Evolutionary conservation across 2,888 invertebrate species (phyloP).

Genomic region (Zonitis immaculata): DNA sequence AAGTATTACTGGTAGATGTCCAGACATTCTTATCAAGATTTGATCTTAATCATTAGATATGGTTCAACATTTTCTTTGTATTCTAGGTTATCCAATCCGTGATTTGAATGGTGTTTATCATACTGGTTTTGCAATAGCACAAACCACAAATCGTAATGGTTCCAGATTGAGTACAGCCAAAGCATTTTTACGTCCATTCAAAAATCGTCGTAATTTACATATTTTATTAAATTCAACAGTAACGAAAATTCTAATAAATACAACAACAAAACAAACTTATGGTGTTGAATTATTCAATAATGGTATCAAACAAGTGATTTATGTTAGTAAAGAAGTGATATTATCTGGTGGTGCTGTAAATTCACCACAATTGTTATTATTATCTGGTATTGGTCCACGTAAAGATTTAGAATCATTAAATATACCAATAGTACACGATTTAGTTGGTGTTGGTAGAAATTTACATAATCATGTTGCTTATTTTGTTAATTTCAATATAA

Average conservation of each 20-base stretch:
- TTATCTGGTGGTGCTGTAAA: slow-evolving; percentile 73
- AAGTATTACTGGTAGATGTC: no score
- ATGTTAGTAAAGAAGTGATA: slow-evolving; percentile 66
- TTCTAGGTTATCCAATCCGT: slow-evolving; percentile 65
- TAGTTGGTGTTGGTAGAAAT: slow-evolving; percentile 80
- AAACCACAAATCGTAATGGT: slow-evolving; percentile 82
- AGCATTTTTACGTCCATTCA: slow-evolving; percentile 77
- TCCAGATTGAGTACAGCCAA: slow-evolving; percentile 77
- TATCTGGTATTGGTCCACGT: slow-evolving; percentile 83
- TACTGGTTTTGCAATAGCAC: slow-evolving; percentile 83
- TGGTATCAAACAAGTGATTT: slow-evolving; percentile 56
- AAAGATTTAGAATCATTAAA: slow-evolving; percentile 60
- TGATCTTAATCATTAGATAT: no score
- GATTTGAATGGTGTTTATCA: slow-evolving; percentile 78
- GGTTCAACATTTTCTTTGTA: no score
- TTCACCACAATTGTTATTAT: slow-evolving; percentile 85
- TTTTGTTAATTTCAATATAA: slow-evolving; percentile 73
- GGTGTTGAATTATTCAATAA: slow-evolving; percentile 68
- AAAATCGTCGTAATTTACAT: slow-evolving; percentile 71
- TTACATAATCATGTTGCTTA: slow-evolving; percentile 82
- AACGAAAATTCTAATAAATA: slow-evolving; percentile 70
- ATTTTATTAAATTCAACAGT: slow-evolving; percentile 80
- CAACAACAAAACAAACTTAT: slow-evolving; percentile 66
- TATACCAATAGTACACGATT: slow-evolving; percentile 63
- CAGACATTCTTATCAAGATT: no score